Evolutionary conservation across 92 coral and sea anemone species (phyloP).

Genomic region (Isaurus tuberculatus): DNA sequence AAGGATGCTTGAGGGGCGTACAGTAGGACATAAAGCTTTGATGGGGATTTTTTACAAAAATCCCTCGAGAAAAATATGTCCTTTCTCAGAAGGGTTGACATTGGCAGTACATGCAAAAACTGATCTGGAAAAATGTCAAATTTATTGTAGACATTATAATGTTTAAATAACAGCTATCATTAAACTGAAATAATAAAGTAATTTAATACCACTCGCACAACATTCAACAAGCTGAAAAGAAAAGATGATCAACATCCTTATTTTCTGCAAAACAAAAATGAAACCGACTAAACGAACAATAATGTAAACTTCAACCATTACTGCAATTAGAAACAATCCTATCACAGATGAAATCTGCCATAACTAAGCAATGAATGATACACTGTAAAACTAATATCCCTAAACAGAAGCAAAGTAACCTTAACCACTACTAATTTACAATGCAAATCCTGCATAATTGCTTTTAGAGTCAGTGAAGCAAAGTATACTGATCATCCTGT

Average conservation of each 20-base stretch:
- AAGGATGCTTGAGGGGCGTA: neutral
- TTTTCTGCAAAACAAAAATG: neutral
- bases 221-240: neutral
- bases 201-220: neutral
- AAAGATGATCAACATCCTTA: neutral
- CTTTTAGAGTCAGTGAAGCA: slow-evolving; percentile 4
- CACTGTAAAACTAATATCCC: neutral
- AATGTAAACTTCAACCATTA: neutral
- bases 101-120: neutral
- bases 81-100: neutral
- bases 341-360: neutral
- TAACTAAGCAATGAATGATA: neutral
- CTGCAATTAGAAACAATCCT: neutral
- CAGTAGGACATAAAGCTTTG: neutral
- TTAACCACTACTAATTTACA: neutral
- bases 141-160: neutral
- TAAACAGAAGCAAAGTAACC: neutral
- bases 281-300: neutral
- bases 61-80: neutral
- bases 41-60: neutral
- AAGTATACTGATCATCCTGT: slow-evolving; percentile 7
- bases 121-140: neutral
- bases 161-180: neutral
- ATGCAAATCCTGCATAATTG: neutral
- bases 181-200: neutral